Base-by-base conservation (phyloP, 2,888 invertebrate species). In the Catocala nupta region DNA sequence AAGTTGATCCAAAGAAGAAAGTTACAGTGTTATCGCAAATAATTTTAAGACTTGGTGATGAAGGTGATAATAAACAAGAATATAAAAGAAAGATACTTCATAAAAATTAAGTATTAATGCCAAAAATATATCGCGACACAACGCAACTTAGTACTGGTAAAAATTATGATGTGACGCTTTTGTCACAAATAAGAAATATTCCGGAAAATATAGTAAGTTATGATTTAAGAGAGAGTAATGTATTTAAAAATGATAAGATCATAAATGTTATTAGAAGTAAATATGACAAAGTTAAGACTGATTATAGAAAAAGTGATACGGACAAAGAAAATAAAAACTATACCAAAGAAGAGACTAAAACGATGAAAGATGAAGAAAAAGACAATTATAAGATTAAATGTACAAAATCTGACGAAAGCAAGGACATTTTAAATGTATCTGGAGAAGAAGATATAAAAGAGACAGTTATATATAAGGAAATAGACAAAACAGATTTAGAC, bases 171-270 rank as follows among this genome's bases (percentile, higher is more conserved):
- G 53, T 59, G 49, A 59, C 53, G 54, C 25, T 59, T 33, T 49
- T 59, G 54, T 59, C 59, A 39, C 54, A 59, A 59, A 59, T 59
- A 54, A 59, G 49, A 42, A 59, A 59, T 33, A 49, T 6, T 42
- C 48, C 54, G 49, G 59, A 59, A 54, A 59, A 59, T 25, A 54
- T 42, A 54, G 48, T 48, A 25, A 59, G 59, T 59, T 53, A 59
- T 59, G 47, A 59, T 36, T 59, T 59, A 53, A 34, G 59, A 59
- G 33, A 53, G 47, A 52, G 59, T 47, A 54, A 54, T 44, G 7
- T 54, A 44, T 54, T 54, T 54, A 39, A 11, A 49, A 49, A 49
- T 25, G 10, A 10, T 5, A 25, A 5, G 2, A 8, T 9, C 7
- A 49, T 50, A n/a, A 36, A 3, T 33, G n/a, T 42, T 42, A 53